These are phyloP conservation scores for Megalurothrips usitatus DNA, from an alignment of 2,888 invertebrate species.

Conservation along the genomic window DNA sequence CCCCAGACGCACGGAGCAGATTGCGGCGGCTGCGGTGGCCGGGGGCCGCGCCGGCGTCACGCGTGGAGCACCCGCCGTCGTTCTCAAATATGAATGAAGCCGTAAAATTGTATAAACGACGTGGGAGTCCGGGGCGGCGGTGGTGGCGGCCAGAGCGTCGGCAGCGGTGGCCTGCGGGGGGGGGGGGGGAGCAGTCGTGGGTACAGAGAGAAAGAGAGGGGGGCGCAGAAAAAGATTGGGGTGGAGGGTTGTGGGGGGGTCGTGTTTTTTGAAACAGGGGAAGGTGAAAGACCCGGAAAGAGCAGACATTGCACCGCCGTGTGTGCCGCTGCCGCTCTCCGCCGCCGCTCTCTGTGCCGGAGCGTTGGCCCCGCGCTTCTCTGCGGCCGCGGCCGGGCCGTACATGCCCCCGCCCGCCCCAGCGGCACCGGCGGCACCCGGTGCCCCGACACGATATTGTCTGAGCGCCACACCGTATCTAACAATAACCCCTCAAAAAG, in stretches of 20 bases:
- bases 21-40: not conserved
- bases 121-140: not conserved
- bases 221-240: too few species aligned
- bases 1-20: not conserved
- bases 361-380: too few species aligned
- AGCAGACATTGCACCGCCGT: too few species aligned
- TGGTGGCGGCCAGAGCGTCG: not conserved
- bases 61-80: not conserved
- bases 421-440: too few species aligned
- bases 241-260: too few species aligned
- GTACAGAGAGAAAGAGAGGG: too few species aligned
- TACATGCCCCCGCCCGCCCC: not conserved
- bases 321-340: too few species aligned
- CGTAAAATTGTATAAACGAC: constrained; percentile 20
- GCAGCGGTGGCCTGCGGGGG: not conserved
- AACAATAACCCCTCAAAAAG: too few species aligned
- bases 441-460: too few species aligned
- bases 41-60: not conserved
- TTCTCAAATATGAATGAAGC: constrained; percentile 23
- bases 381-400: not conserved
- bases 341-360: not conserved
- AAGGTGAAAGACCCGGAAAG: too few species aligned
- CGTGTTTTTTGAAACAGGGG: too few species aligned
- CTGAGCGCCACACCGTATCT: too few species aligned
- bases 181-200: not conserved